These are phyloP conservation scores for Paradoxurus hermaphroditus DNA, from an alignment of 2,113 vertebrate genomes.

Conservation along the genomic window DNA sequence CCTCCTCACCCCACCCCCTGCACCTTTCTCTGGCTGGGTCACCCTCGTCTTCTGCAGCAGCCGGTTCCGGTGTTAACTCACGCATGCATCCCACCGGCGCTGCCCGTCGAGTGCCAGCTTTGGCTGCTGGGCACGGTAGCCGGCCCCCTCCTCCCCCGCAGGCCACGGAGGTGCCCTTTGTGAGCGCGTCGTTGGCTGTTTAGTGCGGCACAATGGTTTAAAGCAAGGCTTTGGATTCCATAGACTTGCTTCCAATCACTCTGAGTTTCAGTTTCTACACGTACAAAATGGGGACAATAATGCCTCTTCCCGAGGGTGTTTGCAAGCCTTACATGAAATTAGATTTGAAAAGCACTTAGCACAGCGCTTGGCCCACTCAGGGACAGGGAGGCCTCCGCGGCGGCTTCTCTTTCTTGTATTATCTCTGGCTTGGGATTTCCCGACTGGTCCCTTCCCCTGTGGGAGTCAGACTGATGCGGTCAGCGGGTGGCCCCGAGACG, in stretches of 20 bases:
- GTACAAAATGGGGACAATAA: background rate
- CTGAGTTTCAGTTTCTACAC: background rate
- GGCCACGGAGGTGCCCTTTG: background rate
- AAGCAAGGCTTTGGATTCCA: background rate
- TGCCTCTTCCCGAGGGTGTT: background rate
- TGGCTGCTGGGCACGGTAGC: background rate
- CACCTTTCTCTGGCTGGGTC: background rate
- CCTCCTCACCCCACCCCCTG: background rate
- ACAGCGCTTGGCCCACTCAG: background rate
- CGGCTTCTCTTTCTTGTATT: background rate
- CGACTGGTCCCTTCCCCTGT: background rate
- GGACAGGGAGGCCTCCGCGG: background rate
- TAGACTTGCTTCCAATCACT: background rate
- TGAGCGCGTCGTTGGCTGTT: background rate
- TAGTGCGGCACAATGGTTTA: background rate
- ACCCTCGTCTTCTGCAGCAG: background rate
- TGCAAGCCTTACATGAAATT: background rate
- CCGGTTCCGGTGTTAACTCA: background rate
- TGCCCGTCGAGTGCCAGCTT: background rate
- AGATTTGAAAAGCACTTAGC: background rate
- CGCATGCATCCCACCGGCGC: background rate
- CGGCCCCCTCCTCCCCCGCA: accelerated
- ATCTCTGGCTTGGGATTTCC: background rate
- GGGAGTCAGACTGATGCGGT: background rate
- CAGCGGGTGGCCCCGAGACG: background rate